A percentile compares a stretch with the other conserved stretches of the same genome.
phyloP scores from a whole-genome alignment of 2,113 vertebrate species.

The Menura novaehollandiae region DNA sequence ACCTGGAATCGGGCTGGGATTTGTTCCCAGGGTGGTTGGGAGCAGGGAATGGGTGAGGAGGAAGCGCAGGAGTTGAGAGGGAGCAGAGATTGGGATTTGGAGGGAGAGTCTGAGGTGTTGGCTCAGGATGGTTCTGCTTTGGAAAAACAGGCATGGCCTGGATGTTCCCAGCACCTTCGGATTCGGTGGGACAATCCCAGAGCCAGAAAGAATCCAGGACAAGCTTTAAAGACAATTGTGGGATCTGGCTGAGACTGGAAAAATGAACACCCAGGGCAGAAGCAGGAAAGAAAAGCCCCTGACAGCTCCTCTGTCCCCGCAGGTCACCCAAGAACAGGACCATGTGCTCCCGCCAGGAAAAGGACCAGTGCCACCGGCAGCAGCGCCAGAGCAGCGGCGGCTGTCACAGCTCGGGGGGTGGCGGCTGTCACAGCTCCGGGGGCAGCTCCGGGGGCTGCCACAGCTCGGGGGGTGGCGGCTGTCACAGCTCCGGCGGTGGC shows the following conservation, averaged over 20 bases:
- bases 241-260: too few relatives aligned
- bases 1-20: rapidly evolving
- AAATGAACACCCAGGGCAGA: background rate
- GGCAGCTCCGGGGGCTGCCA: background rate
- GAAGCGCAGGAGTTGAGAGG: background rate
- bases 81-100: background rate
- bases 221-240: rapidly evolving
- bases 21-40: background rate
- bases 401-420: background rate
- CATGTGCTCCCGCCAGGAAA: constrained; percentile 48
- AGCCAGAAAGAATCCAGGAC: rapidly evolving
- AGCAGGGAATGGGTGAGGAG: background rate
- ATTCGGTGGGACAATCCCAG: rapidly evolving
- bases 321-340: background rate
- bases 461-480: background rate
- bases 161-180: rapidly evolving
- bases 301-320: background rate
- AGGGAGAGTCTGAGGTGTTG: background rate
- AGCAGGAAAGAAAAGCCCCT: background rate
- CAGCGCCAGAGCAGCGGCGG: background rate
- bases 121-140: rapidly evolving
- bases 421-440: background rate
- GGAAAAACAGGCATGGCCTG: rapidly evolving
- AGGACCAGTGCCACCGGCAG: background rate
- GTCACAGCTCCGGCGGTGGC: background rate